These are phyloP conservation scores for Caranx ignobilis DNA, from an alignment of 2,113 vertebrate species.

Conservation along the genomic window DNA sequence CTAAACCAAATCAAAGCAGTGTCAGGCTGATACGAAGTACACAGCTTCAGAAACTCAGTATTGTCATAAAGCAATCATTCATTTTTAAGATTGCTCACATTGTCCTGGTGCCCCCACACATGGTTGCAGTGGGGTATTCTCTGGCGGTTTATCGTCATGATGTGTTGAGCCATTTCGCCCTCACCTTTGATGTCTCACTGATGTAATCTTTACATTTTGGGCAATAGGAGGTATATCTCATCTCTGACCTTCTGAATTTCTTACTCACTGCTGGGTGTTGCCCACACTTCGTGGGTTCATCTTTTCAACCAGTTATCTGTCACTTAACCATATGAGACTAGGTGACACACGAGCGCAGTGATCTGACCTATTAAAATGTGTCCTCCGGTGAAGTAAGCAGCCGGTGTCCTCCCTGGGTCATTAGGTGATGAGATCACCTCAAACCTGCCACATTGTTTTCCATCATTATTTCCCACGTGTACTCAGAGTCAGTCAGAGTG, in stretches of 20 bases:
- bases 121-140: not conserved
- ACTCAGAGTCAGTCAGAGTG: not conserved
- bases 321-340: not conserved
- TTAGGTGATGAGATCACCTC: not conserved
- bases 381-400: not conserved
- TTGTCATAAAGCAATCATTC: not conserved
- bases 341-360: not conserved
- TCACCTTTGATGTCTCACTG: not conserved
- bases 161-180: not conserved
- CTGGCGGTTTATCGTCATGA: not conserved
- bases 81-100: slow-evolving; percentile 3
- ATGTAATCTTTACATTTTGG: not conserved
- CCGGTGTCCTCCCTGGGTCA: not conserved
- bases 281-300: not conserved
- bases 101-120: not conserved
- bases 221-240: not conserved
- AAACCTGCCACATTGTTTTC: not conserved
- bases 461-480: not conserved
- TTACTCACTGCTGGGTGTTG: not conserved
- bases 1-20: not conserved
- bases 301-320: not conserved
- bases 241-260: not conserved
- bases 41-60: not conserved
- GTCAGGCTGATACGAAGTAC: not conserved
- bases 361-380: slow-evolving; percentile 1